Evolutionary conservation across 2,888 invertebrate species (phyloP).

Genomic region (Eueremaeus valkanovi): DNA sequence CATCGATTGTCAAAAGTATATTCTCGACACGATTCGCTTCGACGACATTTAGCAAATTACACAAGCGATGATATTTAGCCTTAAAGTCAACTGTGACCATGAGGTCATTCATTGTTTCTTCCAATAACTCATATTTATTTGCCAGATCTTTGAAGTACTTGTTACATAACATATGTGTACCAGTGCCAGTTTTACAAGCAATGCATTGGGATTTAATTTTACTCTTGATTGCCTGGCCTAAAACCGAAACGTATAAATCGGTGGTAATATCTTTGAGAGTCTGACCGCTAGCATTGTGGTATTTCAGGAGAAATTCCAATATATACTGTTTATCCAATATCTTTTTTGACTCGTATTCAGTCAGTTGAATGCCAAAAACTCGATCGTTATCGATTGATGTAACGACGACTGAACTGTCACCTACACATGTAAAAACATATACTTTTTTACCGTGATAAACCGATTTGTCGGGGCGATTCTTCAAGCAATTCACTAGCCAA

Average conservation of each 20-base stretch:
- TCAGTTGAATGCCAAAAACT: not conserved
- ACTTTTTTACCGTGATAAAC: not conserved
- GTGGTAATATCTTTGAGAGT: not conserved
- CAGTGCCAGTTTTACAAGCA: not conserved
- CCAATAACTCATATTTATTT: not conserved
- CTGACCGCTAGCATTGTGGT: not conserved
- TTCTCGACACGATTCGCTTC: not conserved
- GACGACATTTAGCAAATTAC: too few relatives aligned
- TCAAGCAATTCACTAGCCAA: not conserved
- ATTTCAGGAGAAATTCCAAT: not conserved
- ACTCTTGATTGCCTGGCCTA: not conserved
- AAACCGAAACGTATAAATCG: not conserved
- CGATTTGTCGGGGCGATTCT: too few relatives aligned
- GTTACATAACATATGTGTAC: not conserved
- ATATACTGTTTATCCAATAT: not conserved
- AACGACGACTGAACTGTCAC: not conserved
- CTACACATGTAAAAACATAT: not conserved
- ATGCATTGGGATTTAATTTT: not conserved
- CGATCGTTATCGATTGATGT: not conserved
- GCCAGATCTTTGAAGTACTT: not conserved
- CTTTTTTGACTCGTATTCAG: not conserved
- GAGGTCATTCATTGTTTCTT: not conserved
- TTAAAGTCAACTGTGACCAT: not conserved
- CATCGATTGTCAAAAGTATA: not conserved
- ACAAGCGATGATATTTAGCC: not conserved